A percentile compares a stretch with the other conserved stretches of the same genome.
Conservation (phyloP, 2,113 vertebrate species). For the Cebus imitator region DNA sequence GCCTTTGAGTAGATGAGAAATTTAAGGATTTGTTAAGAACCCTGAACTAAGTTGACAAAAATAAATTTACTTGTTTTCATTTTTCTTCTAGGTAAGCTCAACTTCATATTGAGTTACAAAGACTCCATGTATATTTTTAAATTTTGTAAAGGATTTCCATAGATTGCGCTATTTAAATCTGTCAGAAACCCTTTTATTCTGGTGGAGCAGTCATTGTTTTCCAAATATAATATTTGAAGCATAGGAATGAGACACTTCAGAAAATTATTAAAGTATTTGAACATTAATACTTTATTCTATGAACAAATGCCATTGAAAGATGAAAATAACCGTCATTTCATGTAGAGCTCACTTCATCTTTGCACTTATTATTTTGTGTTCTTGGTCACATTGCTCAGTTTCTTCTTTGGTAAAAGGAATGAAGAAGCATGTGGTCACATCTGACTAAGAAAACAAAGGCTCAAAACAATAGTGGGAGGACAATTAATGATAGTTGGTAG, state of each 20-base stretch:
- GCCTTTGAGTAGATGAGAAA: not conserved
- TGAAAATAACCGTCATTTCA: not conserved
- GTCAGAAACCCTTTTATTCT: not conserved
- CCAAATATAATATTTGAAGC: not conserved
- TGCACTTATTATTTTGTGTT: not conserved
- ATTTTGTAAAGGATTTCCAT: not conserved
- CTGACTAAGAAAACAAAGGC: not conserved
- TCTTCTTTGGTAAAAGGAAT: not conserved
- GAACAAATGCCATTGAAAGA: not conserved
- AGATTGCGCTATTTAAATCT: not conserved
- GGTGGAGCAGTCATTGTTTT: not conserved
- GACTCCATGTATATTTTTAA: not conserved
- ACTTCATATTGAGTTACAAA: not conserved
- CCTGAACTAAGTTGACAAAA: not conserved
- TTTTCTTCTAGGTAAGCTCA: accelerated
- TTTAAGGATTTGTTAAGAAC: not conserved
- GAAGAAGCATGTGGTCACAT: not conserved
- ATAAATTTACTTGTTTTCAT: not conserved
- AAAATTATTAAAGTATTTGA: not conserved
- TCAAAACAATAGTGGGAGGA: not conserved
- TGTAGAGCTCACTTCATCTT: not conserved
- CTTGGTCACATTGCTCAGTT: not conserved
- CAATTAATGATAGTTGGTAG: not conserved
- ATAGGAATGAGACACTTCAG: not conserved
- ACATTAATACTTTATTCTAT: not conserved